Conservation (phyloP, 2,797 vertebrate genomes). For the Cottoperca gobio region DNA sequence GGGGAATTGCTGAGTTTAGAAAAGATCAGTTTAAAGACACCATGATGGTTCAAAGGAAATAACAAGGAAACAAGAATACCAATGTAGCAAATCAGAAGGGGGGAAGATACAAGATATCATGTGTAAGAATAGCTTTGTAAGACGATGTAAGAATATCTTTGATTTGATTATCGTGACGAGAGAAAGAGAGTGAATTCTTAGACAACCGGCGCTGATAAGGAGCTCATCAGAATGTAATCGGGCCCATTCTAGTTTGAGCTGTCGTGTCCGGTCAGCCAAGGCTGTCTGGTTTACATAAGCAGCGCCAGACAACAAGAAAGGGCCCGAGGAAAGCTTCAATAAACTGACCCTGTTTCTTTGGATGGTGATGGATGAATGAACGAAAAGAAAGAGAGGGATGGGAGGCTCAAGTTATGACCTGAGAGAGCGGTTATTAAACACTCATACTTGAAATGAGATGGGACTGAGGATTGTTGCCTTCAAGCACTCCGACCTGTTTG, state of each 20-base stretch:
- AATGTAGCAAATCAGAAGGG: constrained; percentile 6
- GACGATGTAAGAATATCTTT: constrained; percentile 20
- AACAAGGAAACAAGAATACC: constrained; percentile 41
- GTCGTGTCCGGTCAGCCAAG: constrained; percentile 54
- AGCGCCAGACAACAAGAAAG: constrained; percentile 55
- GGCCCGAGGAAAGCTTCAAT: constrained; percentile 39
- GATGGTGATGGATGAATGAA: constrained; percentile 29
- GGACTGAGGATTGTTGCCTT: constrained; percentile 65
- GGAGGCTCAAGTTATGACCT: constrained; percentile 33
- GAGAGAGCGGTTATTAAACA: constrained; percentile 48
- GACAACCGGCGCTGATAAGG: constrained; percentile 34
- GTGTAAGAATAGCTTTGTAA: constrained; percentile 22
- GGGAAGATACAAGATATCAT: constrained; percentile 11
- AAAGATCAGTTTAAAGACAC: constrained; percentile 46
- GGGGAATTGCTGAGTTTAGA: constrained; percentile 36
- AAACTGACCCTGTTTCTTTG: constrained; percentile 51
- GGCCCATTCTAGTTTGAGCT: constrained; percentile 58
- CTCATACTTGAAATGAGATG: constrained; percentile 52
- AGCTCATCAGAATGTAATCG: constrained; percentile 46
- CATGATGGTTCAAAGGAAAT: constrained; percentile 35
- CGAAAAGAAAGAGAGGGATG: neutral
- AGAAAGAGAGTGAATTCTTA: constrained; percentile 29
- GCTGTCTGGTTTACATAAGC: constrained; percentile 67
- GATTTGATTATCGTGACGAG: constrained; percentile 28
- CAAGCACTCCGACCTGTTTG: constrained; percentile 67